These are phyloP conservation scores for Callocephalon fimbriatum DNA, from an alignment of 2,113 vertebrate species.

Conservation along the genomic window DNA sequence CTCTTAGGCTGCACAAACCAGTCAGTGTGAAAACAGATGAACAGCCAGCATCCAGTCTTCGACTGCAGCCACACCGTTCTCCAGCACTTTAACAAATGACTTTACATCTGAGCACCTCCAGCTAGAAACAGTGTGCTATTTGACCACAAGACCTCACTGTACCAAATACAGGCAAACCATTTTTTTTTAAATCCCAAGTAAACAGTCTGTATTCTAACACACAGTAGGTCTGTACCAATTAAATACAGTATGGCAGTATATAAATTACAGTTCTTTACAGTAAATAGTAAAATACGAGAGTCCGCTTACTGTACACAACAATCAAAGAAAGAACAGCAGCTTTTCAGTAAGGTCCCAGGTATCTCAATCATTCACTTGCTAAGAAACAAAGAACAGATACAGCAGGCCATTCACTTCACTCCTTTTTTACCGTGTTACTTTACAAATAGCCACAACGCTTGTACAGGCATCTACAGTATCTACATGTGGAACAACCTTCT, in stretches of 20 bases:
- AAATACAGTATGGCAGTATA: conserved; percentile 89
- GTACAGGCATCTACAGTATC: conserved; percentile 68
- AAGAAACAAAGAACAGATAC: conserved; percentile 69
- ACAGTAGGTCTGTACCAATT: conserved; percentile 88
- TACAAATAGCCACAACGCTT: conserved; percentile 40
- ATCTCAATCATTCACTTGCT: conserved; percentile 75
- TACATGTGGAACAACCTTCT: conserved; percentile 60
- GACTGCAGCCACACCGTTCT: neutral
- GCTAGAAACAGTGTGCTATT: neutral
- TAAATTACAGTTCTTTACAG: conserved; percentile 99
- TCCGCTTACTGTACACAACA: conserved; percentile 90
- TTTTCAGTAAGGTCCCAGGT: conserved; percentile 86
- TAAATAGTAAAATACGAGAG: conserved; percentile 89
- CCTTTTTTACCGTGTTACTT: conserved; percentile 60
- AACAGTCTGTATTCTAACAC: conserved; percentile 94
- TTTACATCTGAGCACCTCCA: neutral
- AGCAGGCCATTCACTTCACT: conserved; percentile 76
- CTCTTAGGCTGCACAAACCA: accelerated
- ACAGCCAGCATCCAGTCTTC: neutral
- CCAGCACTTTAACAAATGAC: neutral
- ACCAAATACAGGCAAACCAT: conserved; percentile 50
- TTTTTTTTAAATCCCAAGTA: conserved; percentile 75
- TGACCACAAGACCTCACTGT: neutral
- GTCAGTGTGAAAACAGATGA: neutral
- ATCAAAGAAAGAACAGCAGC: conserved; percentile 91